Conservation (phyloP, 2,797 vertebrate species). For the Sebastes steindachneri region DNA sequence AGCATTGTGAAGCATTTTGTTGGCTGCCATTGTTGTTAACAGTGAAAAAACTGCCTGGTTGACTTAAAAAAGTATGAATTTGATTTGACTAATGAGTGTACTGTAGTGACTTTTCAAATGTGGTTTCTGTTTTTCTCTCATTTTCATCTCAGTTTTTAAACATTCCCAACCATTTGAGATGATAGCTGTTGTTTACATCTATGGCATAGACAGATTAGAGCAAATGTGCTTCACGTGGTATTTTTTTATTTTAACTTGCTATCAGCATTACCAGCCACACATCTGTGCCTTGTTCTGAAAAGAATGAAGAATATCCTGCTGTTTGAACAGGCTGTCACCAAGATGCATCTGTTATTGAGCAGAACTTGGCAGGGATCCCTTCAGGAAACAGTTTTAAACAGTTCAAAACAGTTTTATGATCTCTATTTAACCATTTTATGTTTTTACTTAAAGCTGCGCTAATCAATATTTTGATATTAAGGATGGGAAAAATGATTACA, state of each 20-base stretch:
- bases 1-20: background rate
- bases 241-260: background rate
- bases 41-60: background rate
- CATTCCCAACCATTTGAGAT: background rate
- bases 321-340: background rate
- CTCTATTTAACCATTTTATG: background rate
- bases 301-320: background rate
- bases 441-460: background rate
- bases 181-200: background rate
- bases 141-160: background rate
- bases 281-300: background rate
- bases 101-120: background rate
- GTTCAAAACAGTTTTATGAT: background rate
- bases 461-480: background rate
- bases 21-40: background rate
- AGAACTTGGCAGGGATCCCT: background rate
- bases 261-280: background rate
- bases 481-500: background rate
- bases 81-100: background rate
- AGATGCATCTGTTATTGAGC: background rate
- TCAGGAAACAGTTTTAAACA: background rate
- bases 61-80: background rate
- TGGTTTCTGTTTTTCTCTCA: background rate
- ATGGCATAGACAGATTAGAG: background rate
- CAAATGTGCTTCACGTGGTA: background rate